Percentiles rank a stretch among this genome's conserved stretches.
Evolutionary conservation across 2,797 vertebrate genomes (phyloP).

Genomic region (Crocidura indochinensis): DNA sequence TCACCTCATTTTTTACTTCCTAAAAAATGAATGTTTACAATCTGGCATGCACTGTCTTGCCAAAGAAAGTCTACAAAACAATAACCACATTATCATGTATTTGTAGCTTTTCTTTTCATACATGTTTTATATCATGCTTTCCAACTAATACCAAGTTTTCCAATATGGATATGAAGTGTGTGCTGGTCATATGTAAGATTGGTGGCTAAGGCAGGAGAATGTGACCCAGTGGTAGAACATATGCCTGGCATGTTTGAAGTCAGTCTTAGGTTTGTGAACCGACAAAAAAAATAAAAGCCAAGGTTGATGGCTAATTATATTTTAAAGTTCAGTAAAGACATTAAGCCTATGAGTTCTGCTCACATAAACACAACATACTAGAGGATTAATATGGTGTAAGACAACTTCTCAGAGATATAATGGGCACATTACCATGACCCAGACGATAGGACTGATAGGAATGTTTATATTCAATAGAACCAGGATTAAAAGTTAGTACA

Average conservation of each 20-base stretch:
- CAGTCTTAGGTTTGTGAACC: too few relatives aligned
- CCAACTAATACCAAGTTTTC: conserved; percentile 86
- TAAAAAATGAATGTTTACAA: conserved; percentile 83
- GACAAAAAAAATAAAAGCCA: conserved; percentile 1
- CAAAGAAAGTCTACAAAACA: conserved; percentile 76
- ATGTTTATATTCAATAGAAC: background rate
- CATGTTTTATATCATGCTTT: conserved; percentile 82
- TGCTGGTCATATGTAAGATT: conserved; percentile 6
- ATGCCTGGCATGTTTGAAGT: too few relatives aligned
- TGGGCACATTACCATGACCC: background rate
- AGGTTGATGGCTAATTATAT: too few relatives aligned
- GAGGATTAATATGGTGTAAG: conserved; percentile 32
- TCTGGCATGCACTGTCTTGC: conserved; percentile 77
- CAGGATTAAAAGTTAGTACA: background rate
- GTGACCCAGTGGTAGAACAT: background rate
- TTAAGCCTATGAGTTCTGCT: conserved; percentile 17
- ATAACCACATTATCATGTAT: conserved; percentile 82
- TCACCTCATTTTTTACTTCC: conserved; percentile 17
- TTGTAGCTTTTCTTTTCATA: conserved; percentile 86
- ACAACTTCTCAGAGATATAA: background rate
- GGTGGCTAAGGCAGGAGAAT: background rate
- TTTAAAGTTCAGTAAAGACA: too few relatives aligned
- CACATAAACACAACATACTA: conserved; percentile 70
- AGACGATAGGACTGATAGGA: conserved; percentile 29
- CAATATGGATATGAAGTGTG: conserved; percentile 8